phyloP scores from a whole-genome alignment of 2,113 vertebrate genomes.

The Pachycephala philippinensis region DNA sequence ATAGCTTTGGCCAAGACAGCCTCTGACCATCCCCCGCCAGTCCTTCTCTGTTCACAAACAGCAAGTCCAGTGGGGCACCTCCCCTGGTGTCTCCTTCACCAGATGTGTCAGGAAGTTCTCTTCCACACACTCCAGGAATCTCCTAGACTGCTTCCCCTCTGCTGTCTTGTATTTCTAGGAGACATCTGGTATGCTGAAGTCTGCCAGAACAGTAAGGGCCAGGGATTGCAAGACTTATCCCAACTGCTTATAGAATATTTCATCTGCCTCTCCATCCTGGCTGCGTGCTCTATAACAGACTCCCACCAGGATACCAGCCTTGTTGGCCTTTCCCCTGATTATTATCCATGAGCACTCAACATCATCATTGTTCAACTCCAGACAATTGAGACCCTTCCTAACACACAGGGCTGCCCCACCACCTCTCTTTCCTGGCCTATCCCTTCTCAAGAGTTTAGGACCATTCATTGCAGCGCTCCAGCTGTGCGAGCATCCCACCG shows the following conservation, averaged over 20 bases:
- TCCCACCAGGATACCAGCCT: neutral
- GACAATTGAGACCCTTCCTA: neutral
- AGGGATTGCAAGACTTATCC: fast-evolving
- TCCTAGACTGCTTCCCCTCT: neutral
- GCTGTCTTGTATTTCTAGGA: neutral
- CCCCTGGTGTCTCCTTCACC: neutral
- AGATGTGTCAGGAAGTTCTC: neutral
- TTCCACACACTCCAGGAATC: neutral
- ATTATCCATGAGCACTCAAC: neutral
- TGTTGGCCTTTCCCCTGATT: neutral
- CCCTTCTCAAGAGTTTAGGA: neutral
- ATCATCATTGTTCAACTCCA: fast-evolving
- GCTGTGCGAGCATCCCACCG: fast-evolving
- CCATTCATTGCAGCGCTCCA: neutral
- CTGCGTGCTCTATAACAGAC: neutral
- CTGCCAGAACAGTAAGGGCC: neutral
- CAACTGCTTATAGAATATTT: neutral
- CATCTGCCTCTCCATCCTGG: neutral
- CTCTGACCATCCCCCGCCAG: neutral
- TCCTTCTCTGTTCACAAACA: neutral
- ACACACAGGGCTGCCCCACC: neutral
- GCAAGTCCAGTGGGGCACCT: neutral
- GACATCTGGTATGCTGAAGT: neutral
- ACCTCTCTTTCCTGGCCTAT: neutral
- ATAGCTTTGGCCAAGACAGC: neutral